A percentile compares a stretch with the other conserved stretches of the same genome.
Conservation (phyloP, 2,888 invertebrate species). For the Mactromeris polynyma region DNA sequence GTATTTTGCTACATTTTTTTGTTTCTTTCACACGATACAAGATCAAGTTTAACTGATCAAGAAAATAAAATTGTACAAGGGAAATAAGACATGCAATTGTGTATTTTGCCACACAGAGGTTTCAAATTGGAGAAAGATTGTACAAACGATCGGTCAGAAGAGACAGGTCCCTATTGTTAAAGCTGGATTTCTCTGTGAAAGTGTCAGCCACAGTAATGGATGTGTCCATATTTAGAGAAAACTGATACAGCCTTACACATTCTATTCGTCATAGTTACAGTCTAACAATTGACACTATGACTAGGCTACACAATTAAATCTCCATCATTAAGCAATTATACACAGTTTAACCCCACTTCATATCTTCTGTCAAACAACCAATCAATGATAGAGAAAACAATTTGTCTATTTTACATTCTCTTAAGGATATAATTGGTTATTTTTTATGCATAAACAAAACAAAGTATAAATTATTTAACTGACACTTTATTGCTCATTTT, state of each 20-base stretch:
- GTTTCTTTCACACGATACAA: slow-evolving; percentile 50
- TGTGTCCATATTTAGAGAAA: slow-evolving; percentile 37
- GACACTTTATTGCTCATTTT: not conserved
- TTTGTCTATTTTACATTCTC: not conserved
- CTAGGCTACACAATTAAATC: not conserved
- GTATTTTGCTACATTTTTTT: slow-evolving; percentile 23
- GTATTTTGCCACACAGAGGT: slow-evolving; percentile 25
- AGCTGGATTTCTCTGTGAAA: slow-evolving; percentile 20
- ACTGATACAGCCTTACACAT: slow-evolving; percentile 19
- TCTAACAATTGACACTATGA: not conserved
- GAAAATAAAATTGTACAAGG: slow-evolving; percentile 24
- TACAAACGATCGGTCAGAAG: slow-evolving; percentile 33
- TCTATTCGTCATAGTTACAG: slow-evolving; percentile 30
- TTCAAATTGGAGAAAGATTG: slow-evolving; percentile 27
- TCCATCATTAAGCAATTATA: not conserved
- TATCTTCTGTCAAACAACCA: not conserved
- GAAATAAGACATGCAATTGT: slow-evolving; percentile 44
- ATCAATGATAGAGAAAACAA: not conserved
- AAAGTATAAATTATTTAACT: not conserved
- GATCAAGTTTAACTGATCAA: slow-evolving; percentile 24
- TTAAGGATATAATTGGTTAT: not conserved
- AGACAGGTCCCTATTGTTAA: slow-evolving; percentile 37
- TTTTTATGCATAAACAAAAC: not conserved
- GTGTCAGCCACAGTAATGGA: slow-evolving; percentile 45
- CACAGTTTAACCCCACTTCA: not conserved